Evolutionary conservation across 2,888 invertebrate species (phyloP).

Genomic region (Plagiodera versicolora): DNA sequence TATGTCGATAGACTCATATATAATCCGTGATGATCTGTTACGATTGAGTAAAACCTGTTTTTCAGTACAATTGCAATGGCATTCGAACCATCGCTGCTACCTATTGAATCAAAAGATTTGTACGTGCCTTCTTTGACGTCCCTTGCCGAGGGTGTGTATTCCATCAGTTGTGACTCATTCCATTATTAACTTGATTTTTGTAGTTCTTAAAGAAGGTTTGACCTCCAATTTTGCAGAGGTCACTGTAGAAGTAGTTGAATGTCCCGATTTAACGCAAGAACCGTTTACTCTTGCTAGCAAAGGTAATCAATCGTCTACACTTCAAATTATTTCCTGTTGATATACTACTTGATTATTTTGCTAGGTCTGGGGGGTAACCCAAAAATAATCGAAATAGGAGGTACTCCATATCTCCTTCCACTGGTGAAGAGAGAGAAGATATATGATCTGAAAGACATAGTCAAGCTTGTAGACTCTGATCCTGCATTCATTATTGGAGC

Average conservation of each 20-base stretch:
- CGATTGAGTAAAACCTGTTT: too few relatives aligned
- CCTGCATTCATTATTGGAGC: constrained; percentile 80
- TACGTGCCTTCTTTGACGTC: constrained; percentile 66
- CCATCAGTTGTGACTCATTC: not conserved
- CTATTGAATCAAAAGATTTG: constrained; percentile 60
- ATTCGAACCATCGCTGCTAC: constrained; percentile 37
- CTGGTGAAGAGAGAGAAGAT: constrained; percentile 73
- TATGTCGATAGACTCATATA: too few relatives aligned
- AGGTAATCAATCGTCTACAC: constrained; percentile 65
- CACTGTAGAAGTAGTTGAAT: constrained; percentile 72
- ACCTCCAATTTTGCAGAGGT: constrained; percentile 71
- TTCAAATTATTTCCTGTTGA: too few relatives aligned
- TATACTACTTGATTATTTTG: too few relatives aligned
- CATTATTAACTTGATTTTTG: constrained; percentile 2
- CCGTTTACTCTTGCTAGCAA: constrained; percentile 80
- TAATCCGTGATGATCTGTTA: too few relatives aligned
- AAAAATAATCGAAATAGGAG: constrained; percentile 80
- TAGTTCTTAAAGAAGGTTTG: constrained; percentile 73
- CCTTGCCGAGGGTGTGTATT: constrained; percentile 61
- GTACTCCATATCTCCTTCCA: constrained; percentile 80
- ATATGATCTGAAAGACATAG: constrained; percentile 69
- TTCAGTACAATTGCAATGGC: constrained; percentile 32
- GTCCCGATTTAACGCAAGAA: constrained; percentile 79
- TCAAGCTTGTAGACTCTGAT: constrained; percentile 57
- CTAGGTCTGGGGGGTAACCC: constrained; percentile 70